Conservation (phyloP, 2,888 invertebrate species). For the Oligia strigilis region DNA sequence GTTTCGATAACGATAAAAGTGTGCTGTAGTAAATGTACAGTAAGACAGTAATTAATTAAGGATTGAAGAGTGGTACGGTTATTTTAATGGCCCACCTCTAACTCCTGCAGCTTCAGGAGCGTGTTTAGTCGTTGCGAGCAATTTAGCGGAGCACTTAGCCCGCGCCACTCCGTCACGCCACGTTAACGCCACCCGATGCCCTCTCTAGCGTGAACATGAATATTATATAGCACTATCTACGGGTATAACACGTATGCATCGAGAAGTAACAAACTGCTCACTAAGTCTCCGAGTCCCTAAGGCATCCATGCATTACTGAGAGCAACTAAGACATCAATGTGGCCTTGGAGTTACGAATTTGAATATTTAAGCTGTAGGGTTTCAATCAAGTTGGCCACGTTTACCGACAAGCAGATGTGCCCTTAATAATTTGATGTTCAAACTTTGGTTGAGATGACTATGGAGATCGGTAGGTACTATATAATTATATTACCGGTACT, state of each 20-base stretch:
- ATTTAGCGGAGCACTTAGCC: conserved; percentile 83
- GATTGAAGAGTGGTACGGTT: conserved; percentile 42
- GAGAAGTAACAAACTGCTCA: conserved; percentile 52
- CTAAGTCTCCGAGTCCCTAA: conserved; percentile 53
- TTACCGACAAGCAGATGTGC: conserved; percentile 36
- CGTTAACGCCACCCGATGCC: conserved; percentile 76
- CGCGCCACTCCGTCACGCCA: conserved; percentile 78
- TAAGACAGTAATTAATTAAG: conserved; percentile 45
- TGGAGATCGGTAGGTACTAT: not conserved
- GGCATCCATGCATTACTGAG: conserved; percentile 58
- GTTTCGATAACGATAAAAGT: conserved; percentile 14
- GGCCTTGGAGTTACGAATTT: conserved; percentile 38
- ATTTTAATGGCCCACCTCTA: conserved; percentile 59
- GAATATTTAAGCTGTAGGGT: conserved; percentile 48
- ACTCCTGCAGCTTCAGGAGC: conserved; percentile 61
- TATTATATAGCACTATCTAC: conserved; percentile 62
- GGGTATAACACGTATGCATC: conserved; percentile 55
- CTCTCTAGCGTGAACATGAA: conserved; percentile 70
- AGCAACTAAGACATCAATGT: conserved; percentile 44
- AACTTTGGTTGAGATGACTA: not conserved
- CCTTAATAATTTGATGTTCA: conserved; percentile 7
- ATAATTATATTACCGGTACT: not conserved
- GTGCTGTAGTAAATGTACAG: conserved; percentile 19
- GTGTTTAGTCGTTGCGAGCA: conserved; percentile 77
- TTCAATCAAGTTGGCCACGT: conserved; percentile 47